Conservation (phyloP, 2,113 vertebrate genomes). For the Prionailurus viverrinus region DNA sequence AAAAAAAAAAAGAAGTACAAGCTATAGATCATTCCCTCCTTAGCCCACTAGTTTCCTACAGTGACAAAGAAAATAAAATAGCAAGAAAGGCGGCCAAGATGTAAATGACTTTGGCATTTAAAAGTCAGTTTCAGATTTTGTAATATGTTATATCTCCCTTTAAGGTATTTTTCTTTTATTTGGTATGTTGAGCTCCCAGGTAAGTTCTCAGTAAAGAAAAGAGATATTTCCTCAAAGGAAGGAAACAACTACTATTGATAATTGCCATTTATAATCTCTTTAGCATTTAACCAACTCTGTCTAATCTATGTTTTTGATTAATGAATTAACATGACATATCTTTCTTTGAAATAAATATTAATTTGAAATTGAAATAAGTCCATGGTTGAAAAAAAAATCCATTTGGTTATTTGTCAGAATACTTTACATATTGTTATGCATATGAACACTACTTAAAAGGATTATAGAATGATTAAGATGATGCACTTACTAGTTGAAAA, state of each 20-base stretch:
- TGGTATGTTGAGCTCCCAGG: conserved; percentile 6
- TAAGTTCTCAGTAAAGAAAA: not conserved
- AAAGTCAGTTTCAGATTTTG: conserved; percentile 30
- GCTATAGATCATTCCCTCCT: not conserved
- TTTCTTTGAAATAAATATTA: conserved; percentile 37
- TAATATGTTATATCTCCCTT: not conserved
- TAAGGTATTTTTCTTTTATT: not conserved
- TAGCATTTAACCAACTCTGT: not conserved
- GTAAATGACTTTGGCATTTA: conserved; percentile 37
- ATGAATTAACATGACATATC: not conserved
- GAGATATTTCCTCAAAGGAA: conserved; percentile 11
- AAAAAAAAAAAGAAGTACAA: not conserved
- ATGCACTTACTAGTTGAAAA: not conserved
- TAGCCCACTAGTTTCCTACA: not conserved
- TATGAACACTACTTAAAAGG: not conserved
- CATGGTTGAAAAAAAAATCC: not conserved
- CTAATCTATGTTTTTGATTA: conserved; percentile 24
- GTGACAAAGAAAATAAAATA: conserved; percentile 53
- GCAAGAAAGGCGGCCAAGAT: conserved; percentile 26
- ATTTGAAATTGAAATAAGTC: not conserved
- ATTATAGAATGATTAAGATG: not conserved
- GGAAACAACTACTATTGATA: not conserved
- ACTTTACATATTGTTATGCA: not conserved
- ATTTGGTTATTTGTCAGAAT: not conserved
- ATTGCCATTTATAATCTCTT: conserved; percentile 27